These are phyloP conservation scores for Petroica traversi DNA, from an alignment of 2,113 vertebrate species.

Conservation along the genomic window DNA sequence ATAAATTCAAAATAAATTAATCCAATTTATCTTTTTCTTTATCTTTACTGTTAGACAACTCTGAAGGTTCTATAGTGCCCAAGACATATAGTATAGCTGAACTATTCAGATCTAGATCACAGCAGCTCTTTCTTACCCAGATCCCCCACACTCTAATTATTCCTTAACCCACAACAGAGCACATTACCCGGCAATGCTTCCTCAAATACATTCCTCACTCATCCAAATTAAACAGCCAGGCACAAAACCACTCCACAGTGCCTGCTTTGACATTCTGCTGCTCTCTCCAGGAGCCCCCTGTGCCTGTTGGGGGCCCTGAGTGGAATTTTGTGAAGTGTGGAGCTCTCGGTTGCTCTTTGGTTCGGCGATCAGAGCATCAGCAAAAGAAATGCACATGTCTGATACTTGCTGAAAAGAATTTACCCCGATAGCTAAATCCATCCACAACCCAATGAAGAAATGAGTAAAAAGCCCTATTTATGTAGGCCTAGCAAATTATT, in stretches of 20 bases:
- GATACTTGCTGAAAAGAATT: background rate
- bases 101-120: slow-evolving; percentile 35
- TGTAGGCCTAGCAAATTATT: background rate
- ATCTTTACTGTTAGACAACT: slow-evolving; percentile 33
- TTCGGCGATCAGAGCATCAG: background rate
- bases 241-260: background rate
- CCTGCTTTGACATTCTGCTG: background rate
- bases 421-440: background rate
- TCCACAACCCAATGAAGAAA: background rate
- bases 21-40: slow-evolving; percentile 52
- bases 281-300: background rate
- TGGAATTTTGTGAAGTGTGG: background rate
- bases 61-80: slow-evolving; percentile 7
- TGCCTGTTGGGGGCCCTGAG: background rate
- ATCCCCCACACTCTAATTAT: slow-evolving; percentile 15
- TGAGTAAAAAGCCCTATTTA: background rate
- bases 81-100: background rate
- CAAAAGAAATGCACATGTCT: background rate
- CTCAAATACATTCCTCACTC: background rate
- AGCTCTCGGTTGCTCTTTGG: background rate
- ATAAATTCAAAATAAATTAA: slow-evolving; percentile 66
- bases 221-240: slow-evolving; percentile 1
- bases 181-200: background rate
- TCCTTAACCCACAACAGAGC: background rate
- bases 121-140: background rate